Evolutionary conservation across 2,888 invertebrate species (phyloP).

Genomic region (Nomada ruficornis): DNA sequence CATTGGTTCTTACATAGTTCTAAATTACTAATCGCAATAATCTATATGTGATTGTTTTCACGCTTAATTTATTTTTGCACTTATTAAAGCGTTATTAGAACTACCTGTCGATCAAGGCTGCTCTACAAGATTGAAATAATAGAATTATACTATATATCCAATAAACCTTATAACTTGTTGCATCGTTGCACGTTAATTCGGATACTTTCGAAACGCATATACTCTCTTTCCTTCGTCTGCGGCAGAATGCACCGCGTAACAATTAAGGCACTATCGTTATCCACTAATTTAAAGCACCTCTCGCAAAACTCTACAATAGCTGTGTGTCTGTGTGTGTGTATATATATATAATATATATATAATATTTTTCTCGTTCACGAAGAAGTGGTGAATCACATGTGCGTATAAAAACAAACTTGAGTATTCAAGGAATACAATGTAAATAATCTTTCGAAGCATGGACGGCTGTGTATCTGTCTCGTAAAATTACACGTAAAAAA

Average conservation of each 20-base stretch:
- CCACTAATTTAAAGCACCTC: slow-evolving; percentile 30
- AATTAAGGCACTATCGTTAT: slow-evolving; percentile 63
- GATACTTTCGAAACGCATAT: slow-evolving; percentile 22
- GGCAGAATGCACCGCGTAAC: slow-evolving; percentile 24
- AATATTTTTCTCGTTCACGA: neutral
- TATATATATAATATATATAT: slow-evolving; percentile 2
- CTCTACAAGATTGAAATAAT: neutral
- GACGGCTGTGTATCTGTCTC: slow-evolving; percentile 45
- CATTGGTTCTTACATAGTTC: slow-evolving; percentile 1
- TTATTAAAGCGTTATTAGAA: slow-evolving; percentile 1
- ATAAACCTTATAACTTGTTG: neutral
- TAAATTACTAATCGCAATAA: neutral
- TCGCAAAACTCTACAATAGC: slow-evolving; percentile 3
- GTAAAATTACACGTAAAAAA: slow-evolving; percentile 28
- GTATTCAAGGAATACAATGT: slow-evolving; percentile 43
- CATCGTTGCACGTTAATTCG: slow-evolving; percentile 19
- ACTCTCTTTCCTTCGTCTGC: neutral
- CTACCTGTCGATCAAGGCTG: slow-evolving; percentile 7
- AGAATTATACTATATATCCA: neutral
- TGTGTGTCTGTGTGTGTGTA: neutral
- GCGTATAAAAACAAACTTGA: slow-evolving; percentile 41
- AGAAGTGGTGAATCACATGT: slow-evolving; percentile 27
- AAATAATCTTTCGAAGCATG: slow-evolving; percentile 37
- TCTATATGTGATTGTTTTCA: slow-evolving; percentile 25
- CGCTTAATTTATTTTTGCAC: slow-evolving; percentile 24